These are phyloP conservation scores for Sarcophaga subvicina DNA, from an alignment of 2,888 invertebrate species.

Conservation along the genomic window DNA sequence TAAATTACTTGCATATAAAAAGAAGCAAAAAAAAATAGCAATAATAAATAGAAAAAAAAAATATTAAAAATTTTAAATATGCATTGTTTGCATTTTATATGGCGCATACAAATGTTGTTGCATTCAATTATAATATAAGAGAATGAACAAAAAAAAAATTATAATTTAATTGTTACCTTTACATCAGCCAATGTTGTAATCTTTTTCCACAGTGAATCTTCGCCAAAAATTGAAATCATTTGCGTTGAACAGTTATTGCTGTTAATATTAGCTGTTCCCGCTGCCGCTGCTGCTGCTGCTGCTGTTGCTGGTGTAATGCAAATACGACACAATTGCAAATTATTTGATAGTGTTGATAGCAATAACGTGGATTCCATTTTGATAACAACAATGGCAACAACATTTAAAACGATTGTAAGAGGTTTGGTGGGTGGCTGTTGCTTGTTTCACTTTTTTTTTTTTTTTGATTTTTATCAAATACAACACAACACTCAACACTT, in stretches of 20 bases:
- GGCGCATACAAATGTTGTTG: not conserved
- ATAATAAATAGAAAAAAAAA: not conserved
- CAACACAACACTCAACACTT: not conserved
- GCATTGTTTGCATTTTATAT: not conserved
- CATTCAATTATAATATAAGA: not conserved
- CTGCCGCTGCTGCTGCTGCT: constrained; percentile 55
- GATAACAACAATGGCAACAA: constrained; percentile 60
- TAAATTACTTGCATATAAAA: not conserved
- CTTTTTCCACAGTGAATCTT: constrained; percentile 81
- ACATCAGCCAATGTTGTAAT: constrained; percentile 81
- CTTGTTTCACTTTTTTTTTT: constrained; percentile 3
- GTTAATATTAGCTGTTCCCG: not conserved
- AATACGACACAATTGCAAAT: constrained; percentile 80
- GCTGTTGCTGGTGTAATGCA: constrained; percentile 77
- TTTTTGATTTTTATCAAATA: not conserved
- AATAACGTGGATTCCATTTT: constrained; percentile 71
- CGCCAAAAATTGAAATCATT: constrained; percentile 81
- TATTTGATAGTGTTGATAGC: constrained; percentile 62
- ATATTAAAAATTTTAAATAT: not conserved
- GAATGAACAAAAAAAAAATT: not conserved
- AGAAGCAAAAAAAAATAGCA: not conserved
- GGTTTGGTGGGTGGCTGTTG: not conserved
- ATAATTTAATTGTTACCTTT: constrained; percentile 74
- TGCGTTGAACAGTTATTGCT: constrained; percentile 75
- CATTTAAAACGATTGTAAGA: constrained; percentile 25